Evolutionary conservation across 2,797 vertebrate genomes (phyloP), one percentile per base, ranked within the genome.

Genomic region (Semaprochilodus insignis): DNA sequence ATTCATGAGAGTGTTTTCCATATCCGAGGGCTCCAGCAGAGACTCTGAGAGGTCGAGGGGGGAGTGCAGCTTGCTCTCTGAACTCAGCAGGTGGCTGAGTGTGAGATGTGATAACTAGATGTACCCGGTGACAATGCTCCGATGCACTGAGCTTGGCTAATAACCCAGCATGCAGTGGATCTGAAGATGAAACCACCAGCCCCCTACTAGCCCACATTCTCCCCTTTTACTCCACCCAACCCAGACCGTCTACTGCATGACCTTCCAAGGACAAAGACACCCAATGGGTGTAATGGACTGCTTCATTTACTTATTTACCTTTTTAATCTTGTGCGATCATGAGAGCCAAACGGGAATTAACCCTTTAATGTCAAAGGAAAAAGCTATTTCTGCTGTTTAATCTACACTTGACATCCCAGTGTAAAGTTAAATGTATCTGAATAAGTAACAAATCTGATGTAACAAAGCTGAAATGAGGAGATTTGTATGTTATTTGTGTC

Each of bases 71-170:
- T 89, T 88, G 88, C 90, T 93, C 91, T 93, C 89, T 94, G 92
- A 94, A 93, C 94, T 92, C 94, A 92, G 94, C 91, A 92, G 94
- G 94, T 91, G 93, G 91, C 89, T 88, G 89, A 94, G 91, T 86
- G 27, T 83, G 31, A 93, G 92, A 94, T 87, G 91, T 87, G 91
- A 94, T 94, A 94, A 95, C 94, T 93, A 94, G 94, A 94, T 94
- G 93, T 93, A 93, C 91, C 88, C 82, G 36, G 89, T 90, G 91
- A 94, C 91, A 93, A 91, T 90, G 69, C 88, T 82, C 88, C 87
- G 86, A 91, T 91, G 91, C 86, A 90, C 90, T 90, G 89, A 81
- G 86, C 90, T 91, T 91, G 86, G 86, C 87, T 93, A 92, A 93
- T 93, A 93, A 91, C 91, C 59, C 92, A 93, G 92, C 91, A 90